A percentile compares a stretch with the other conserved stretches of the same genome.
These are phyloP conservation scores for Carcinoscorpius rotundicauda DNA, from an alignment of 1,140 invertebrate species.

Conservation along the genomic window DNA sequence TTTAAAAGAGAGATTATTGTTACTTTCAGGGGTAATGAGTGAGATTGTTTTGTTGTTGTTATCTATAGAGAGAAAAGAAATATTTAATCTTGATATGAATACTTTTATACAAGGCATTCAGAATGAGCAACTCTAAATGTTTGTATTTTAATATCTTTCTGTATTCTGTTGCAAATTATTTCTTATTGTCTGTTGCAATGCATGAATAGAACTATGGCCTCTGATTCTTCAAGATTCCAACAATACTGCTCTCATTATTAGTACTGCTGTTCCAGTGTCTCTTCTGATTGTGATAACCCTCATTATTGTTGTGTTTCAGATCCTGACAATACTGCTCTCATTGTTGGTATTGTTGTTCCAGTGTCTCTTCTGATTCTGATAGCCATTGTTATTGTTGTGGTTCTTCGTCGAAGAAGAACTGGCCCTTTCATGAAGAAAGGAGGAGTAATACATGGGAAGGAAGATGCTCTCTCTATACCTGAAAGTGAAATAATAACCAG, in stretches of 20 bases:
- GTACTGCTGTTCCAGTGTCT: constrained; percentile 52
- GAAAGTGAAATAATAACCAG: constrained; percentile 23
- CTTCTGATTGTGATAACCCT: constrained; percentile 41
- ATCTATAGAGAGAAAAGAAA: too few relatives aligned
- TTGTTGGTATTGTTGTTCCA: constrained; percentile 57
- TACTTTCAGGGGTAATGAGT: too few relatives aligned
- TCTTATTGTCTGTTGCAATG: too few relatives aligned
- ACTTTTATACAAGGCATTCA: too few relatives aligned
- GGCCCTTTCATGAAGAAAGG: constrained; percentile 30
- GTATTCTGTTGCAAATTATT: too few relatives aligned
- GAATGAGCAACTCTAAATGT: too few relatives aligned
- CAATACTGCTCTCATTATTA: constrained; percentile 65
- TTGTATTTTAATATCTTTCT: too few relatives aligned
- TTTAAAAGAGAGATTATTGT: too few relatives aligned
- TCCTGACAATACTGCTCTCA: constrained; percentile 60
- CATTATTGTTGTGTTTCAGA: constrained; percentile 21
- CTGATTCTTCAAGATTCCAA: constrained; percentile 32
- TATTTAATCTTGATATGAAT: too few relatives aligned
- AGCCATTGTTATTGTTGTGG: constrained; percentile 27
- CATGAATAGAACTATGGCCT: too few relatives aligned
- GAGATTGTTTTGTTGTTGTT: too few relatives aligned
- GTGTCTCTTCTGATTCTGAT: constrained; percentile 45
- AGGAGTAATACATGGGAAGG: constrained; percentile 17
- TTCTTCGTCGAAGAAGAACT: constrained; percentile 31
- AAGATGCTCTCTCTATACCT: constrained; percentile 23